phyloP scores from a whole-genome alignment of 2,888 invertebrate genomes.

The Glyphotaelius pellucidus region DNA sequence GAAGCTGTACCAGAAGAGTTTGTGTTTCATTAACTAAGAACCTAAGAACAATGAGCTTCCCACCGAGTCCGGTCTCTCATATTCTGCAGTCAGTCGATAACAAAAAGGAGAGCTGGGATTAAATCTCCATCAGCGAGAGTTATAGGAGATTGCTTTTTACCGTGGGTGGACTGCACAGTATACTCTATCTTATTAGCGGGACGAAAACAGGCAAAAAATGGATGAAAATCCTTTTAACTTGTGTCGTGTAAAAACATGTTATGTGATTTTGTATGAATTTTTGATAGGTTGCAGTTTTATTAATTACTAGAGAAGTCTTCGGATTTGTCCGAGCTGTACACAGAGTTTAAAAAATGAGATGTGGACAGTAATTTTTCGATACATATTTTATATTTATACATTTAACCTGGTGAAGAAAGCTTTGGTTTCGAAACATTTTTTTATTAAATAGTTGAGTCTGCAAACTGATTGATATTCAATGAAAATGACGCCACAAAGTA shows the following conservation, averaged over 20 bases:
- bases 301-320: no score
- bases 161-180: background rate
- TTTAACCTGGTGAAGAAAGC: no score
- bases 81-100: conserved; percentile 6
- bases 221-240: no score
- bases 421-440: no score
- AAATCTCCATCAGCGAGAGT: conserved; percentile 23
- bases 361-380: no score
- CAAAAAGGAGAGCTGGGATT: conserved; percentile 5
- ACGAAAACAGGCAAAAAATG: background rate
- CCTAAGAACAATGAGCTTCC: conserved; percentile 12
- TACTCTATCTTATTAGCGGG: background rate
- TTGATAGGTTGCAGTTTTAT: background rate
- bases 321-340: no score
- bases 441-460: no score
- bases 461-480: no score
- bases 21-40: background rate
- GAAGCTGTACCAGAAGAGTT: background rate
- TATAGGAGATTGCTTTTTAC: conserved; percentile 18
- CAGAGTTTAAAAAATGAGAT: no score
- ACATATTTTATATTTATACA: no score
- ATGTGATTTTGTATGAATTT: background rate
- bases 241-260: no score
- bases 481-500: no score
- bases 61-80: conserved; percentile 7